These are phyloP conservation scores for Anagyrus pseudococci DNA, from an alignment of 2,888 invertebrate species.

Conservation along the genomic window DNA sequence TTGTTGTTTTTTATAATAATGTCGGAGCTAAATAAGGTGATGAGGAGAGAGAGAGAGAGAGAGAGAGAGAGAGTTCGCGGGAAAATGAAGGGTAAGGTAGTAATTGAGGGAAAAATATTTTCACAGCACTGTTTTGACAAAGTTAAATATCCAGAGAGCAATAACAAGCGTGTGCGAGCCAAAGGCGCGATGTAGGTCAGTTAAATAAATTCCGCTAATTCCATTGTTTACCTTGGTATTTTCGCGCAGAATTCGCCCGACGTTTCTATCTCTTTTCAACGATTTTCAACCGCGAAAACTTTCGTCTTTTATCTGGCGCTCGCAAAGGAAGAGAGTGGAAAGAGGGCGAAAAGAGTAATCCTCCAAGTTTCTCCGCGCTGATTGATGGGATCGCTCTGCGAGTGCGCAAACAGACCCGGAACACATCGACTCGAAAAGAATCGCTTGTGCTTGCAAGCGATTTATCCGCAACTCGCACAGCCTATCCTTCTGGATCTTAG, in stretches of 20 bases:
- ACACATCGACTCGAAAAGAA: neutral
- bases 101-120: neutral
- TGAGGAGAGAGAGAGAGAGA: neutral
- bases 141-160: too few relatives aligned
- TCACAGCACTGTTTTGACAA: too few relatives aligned
- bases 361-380: too few relatives aligned
- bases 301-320: too few relatives aligned
- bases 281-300: too few relatives aligned
- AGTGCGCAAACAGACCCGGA: too few relatives aligned
- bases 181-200: constrained; percentile 2
- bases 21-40: neutral
- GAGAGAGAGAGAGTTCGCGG: neutral
- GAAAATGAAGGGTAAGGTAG: too few relatives aligned
- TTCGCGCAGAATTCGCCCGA: neutral
- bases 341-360: too few relatives aligned
- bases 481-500: neutral
- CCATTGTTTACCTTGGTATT: constrained; percentile 10
- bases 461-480: neutral
- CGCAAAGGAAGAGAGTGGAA: too few relatives aligned
- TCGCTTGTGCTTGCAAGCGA: neutral
- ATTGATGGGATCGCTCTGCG: too few relatives aligned
- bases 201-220: constrained; percentile 10
- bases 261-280: too few relatives aligned
- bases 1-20: constrained; percentile 2
- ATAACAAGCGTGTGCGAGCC: too few relatives aligned